A percentile compares a stretch with the other conserved stretches of the same genome.
phyloP scores from a whole-genome alignment of 2,113 vertebrate genomes.

The Pogona vitticeps region DNA sequence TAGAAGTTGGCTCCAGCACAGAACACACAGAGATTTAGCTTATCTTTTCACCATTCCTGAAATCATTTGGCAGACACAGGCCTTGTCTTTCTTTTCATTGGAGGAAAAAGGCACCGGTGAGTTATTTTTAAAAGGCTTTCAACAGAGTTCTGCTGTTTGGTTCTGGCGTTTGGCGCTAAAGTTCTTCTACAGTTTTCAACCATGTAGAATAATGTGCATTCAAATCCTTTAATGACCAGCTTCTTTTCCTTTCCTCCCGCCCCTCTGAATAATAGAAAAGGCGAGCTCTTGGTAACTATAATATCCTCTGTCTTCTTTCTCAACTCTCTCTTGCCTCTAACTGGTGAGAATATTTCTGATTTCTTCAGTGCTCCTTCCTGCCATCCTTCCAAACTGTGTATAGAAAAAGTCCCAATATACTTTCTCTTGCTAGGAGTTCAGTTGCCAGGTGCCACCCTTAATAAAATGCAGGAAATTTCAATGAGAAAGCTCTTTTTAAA shows the following conservation, averaged over 20 bases:
- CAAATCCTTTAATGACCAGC: neutral
- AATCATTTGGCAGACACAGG: neutral
- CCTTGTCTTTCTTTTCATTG: neutral
- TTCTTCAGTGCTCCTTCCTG: neutral
- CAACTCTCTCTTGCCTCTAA: neutral
- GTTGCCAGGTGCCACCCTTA: neutral
- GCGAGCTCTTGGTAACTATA: neutral
- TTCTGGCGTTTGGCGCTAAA: neutral
- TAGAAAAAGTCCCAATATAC: neutral
- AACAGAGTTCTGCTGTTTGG: neutral
- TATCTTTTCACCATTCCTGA: neutral
- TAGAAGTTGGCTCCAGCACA: neutral
- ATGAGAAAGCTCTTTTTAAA: neutral
- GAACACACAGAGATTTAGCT: neutral
- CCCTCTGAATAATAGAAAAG: constrained; percentile 4
- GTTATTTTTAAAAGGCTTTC: neutral
- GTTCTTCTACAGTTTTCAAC: neutral
- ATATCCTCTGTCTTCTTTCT: constrained; percentile 12
- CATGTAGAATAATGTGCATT: neutral
- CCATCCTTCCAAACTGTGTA: neutral
- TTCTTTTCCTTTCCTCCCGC: neutral
- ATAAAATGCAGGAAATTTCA: neutral
- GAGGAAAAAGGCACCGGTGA: neutral
- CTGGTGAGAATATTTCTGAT: neutral
- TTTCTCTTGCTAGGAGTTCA: neutral